A percentile compares a stretch with the other conserved stretches of the same genome.
Conservation (phyloP, 2,888 invertebrate genomes). For the Ectemnius cavifrons region DNA sequence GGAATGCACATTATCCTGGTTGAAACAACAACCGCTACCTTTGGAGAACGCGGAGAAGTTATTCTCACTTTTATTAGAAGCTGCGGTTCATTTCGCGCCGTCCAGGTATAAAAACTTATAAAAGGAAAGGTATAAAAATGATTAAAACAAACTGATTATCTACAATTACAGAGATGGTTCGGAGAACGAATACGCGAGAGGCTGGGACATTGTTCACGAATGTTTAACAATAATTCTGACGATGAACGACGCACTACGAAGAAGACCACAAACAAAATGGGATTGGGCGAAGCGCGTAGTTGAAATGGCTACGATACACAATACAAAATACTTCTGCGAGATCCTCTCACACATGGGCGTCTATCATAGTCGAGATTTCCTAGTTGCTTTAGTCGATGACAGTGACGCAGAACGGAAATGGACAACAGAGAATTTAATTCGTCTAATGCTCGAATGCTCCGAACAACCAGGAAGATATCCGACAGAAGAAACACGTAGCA, state of each 20-base stretch:
- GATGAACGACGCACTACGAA: constrained; percentile 62
- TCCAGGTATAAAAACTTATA: constrained; percentile 52
- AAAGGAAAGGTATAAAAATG: no score
- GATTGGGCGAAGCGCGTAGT: constrained; percentile 70
- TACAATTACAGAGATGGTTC: constrained; percentile 39
- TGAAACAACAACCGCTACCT: constrained; percentile 66
- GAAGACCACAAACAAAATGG: constrained; percentile 69
- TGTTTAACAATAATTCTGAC: constrained; percentile 69
- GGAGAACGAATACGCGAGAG: constrained; percentile 59
- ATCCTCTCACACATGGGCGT: constrained; percentile 78
- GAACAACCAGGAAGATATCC: constrained; percentile 91
- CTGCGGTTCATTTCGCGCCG: constrained; percentile 69
- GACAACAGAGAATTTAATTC: constrained; percentile 83
- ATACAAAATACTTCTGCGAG: constrained; percentile 70
- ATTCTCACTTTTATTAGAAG: constrained; percentile 69
- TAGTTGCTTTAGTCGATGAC: constrained; percentile 79
- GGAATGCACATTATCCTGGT: constrained; percentile 72
- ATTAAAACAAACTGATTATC: no score
- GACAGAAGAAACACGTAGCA: constrained; percentile 91
- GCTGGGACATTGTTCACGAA: constrained; percentile 71
- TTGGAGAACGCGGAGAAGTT: constrained; percentile 68
- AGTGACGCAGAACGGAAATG: constrained; percentile 79
- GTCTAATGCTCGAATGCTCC: constrained; percentile 88
- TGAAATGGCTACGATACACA: constrained; percentile 65
- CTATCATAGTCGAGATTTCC: constrained; percentile 79